Evolutionary conservation across 2,888 invertebrate genomes (phyloP).

Genomic region (Himalopsyche tibetana): DNA sequence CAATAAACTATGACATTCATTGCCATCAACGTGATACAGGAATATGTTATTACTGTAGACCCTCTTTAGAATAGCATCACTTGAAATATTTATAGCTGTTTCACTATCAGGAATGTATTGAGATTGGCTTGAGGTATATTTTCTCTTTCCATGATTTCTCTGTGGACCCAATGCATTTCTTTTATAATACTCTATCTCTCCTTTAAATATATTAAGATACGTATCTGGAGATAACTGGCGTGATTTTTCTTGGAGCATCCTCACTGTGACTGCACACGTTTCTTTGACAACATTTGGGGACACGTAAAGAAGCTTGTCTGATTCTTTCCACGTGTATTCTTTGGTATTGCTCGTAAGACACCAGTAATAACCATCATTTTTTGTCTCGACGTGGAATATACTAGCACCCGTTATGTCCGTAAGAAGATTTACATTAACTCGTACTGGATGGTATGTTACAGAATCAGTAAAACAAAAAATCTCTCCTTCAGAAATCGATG

Average conservation of each 20-base stretch:
- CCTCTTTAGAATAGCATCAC: not conserved
- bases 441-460: conserved; percentile 68
- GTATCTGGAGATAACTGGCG: not conserved
- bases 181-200: not conserved
- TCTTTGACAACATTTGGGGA: not conserved
- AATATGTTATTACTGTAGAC: not conserved
- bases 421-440: conserved; percentile 68
- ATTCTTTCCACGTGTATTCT: conserved; percentile 68
- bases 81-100: not conserved
- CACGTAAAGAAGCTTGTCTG: conserved; percentile 69
- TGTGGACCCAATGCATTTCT: not conserved
- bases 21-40: not conserved
- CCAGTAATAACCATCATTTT: conserved; percentile 74
- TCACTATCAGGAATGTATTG: not conserved
- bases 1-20: not conserved
- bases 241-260: not conserved
- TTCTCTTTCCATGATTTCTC: not conserved
- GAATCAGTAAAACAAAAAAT: conserved; percentile 74
- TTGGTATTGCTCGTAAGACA: conserved; percentile 71
- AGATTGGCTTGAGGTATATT: not conserved
- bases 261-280: not conserved
- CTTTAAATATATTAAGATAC: not conserved
- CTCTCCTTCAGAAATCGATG: conserved; percentile 67
- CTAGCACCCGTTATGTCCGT: conserved; percentile 66
- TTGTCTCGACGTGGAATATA: conserved; percentile 68